A percentile compares a stretch with the other conserved stretches of the same genome.
Evolutionary conservation across 2,797 vertebrate species (phyloP).

Genomic region (Chromis chromis): DNA sequence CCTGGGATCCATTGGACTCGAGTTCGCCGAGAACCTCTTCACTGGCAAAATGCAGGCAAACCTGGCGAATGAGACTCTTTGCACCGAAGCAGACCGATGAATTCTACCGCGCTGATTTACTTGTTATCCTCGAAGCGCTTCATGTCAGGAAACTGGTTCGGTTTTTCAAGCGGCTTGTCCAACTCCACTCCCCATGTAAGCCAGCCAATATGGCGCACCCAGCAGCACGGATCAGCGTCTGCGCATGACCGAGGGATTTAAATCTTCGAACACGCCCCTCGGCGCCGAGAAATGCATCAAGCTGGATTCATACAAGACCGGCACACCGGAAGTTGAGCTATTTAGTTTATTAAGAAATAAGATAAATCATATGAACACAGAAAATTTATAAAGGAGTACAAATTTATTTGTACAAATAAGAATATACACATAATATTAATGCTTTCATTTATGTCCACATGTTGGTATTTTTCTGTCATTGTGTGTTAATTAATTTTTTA

Average conservation of each 20-base stretch:
- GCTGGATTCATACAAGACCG: rapidly evolving
- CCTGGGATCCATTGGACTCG: conserved; percentile 93
- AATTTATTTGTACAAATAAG: not conserved
- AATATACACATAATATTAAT: not conserved
- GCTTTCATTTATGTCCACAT: not conserved
- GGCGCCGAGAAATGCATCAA: conserved; percentile 13
- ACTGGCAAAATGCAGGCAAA: conserved; percentile 45
- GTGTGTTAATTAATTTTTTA: not conserved
- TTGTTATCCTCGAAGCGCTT: conserved; percentile 59
- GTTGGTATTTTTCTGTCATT: not conserved
- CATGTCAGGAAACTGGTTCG: conserved; percentile 66
- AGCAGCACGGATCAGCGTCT: conserved; percentile 70
- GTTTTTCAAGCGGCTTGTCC: conserved; percentile 65
- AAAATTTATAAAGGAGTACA: not conserved
- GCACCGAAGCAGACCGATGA: conserved; percentile 46
- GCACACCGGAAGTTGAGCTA: conserved; percentile 37
- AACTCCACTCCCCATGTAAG: conserved; percentile 80
- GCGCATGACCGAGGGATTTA: conserved; percentile 91
- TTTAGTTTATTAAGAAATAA: not conserved
- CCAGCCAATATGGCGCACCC: conserved; percentile 87
- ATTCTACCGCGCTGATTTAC: conserved; percentile 61
- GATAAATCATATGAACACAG: not conserved
- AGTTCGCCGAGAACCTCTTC: conserved; percentile 65
- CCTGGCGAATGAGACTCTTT: conserved; percentile 37
- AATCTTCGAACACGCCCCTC: conserved; percentile 84